Base-by-base conservation (phyloP, 2,888 invertebrate species). In the Campaea margaritaria region DNA sequence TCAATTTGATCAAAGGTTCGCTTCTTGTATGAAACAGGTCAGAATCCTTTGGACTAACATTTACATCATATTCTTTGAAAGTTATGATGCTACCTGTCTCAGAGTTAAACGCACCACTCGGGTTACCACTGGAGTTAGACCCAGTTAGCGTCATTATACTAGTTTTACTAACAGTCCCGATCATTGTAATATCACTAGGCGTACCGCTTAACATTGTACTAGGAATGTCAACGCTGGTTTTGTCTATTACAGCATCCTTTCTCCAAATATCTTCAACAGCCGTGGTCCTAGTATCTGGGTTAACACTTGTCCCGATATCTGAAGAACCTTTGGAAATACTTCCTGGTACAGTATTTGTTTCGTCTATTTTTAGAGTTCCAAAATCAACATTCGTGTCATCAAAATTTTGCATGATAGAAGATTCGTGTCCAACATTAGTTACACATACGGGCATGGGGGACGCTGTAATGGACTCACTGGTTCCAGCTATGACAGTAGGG, bases 141-240 rank as follows among this genome's bases (percentile, higher is more conserved):
- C 39, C 57, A 5, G 38, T 39, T 47, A 51, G 27, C 9, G 50
- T 46, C 3, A 34, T 41, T 9, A 12, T 34, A 13, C 50, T 57
- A 7, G 49, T 56, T 31, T 15, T 42, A 58, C 50, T 55, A 38
- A 42, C 31, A 15, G 45, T 46, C 41, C 46, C 54, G 10, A 15
- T 54, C 16, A 59, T 31, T 43, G 53, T 58, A 34, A 27, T 43
- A 41, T 11, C 38, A 34, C 53, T 53, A 34, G 39, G 27, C 0
- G 15, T 39, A 0, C 41, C 45, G n/a, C 16, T 38, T 15, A 47
- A 7, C 13, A 27, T 48, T 48, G 48, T 42, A 13, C 27, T 28
- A 50, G 7, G 41, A 41, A 50, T 42, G 41, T 27, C 45, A 31
- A n/a, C 27, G 10, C 0, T 13, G 1, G 28, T 14, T 15, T 42